These are phyloP conservation scores for Oenanthe melanoleuca DNA, from an alignment of 2,113 vertebrate species.

Conservation along the genomic window DNA sequence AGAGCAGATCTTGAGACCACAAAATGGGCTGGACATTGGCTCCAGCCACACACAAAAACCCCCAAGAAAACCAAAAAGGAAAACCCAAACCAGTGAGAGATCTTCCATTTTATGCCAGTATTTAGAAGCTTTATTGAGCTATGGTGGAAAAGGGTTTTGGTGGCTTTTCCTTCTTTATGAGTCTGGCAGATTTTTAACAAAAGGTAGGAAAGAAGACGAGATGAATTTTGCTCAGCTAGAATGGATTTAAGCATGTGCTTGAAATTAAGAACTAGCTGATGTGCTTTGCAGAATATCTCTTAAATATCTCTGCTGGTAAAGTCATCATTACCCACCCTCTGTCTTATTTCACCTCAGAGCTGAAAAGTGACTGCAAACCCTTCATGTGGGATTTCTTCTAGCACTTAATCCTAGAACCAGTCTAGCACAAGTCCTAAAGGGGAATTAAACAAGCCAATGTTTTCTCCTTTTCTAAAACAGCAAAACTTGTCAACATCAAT, in stretches of 20 bases:
- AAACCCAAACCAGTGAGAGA: neutral
- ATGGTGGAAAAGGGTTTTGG: neutral
- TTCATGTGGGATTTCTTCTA: neutral
- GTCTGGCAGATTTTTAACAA: neutral
- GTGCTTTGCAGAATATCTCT: neutral
- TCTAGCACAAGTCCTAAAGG: neutral
- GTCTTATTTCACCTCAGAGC: neutral
- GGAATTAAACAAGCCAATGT: neutral
- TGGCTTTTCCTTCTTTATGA: neutral
- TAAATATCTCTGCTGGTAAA: neutral
- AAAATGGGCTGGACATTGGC: neutral
- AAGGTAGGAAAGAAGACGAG: rapidly evolving
- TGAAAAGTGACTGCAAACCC: neutral
- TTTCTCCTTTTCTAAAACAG: neutral
- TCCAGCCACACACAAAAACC: neutral
- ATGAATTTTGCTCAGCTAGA: neutral
- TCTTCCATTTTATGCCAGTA: neutral
- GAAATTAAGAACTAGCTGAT: neutral
- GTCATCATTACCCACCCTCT: rapidly evolving
- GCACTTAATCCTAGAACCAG: neutral
- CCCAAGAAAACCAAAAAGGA: neutral
- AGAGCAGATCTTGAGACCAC: neutral
- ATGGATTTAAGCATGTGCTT: neutral
- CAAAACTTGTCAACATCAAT: neutral
- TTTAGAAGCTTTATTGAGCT: neutral